Evolutionary conservation across 2,113 vertebrate species (phyloP), one percentile per base, ranked within the genome.

Genomic region (Macaca nemestrina): DNA sequence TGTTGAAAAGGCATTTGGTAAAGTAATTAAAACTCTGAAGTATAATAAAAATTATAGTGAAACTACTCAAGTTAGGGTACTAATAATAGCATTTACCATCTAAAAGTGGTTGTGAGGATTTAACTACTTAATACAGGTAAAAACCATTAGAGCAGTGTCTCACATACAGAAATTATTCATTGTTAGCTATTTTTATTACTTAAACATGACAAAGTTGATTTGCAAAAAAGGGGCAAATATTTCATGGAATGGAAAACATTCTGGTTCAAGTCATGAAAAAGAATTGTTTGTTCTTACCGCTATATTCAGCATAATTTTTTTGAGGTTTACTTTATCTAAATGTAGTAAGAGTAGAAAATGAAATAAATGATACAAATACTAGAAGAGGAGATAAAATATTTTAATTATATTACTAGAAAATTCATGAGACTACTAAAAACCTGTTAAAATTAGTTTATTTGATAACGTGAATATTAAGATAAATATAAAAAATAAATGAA

Each of bases 311-410:
- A 83, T 76, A 12, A 45, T 84, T 61, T 59, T 92, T 90, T 90
- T 16, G 93, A 30, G 14, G 27, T 48, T 92, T 97, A 27, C 73
- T 91, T 94, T 96, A 18, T 84, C n/a, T 67, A 87, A 95, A 89
- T 89, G 68, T 13, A 97, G 20, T 94, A 40, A 88, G 86, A 94
- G n/a, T 79, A 83, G 70, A 86, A 96, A 89, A 52, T 86, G 75
- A 87, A 72, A 17, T 93, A 81, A 32, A 23, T 94, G 17, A 85
- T 86, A 70, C 9, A 89, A 98, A 85, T 87, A 84, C 22, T 50
- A 11, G 23, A 81, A 87, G 11, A 83, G n/a, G 9, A 72, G 6
- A 75, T 72, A 22, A 94, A 48, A 68, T 83, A 75, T 52, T 88
- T 88, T 70, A 78, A 43, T 83, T 87, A 55, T 23, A 68, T 92